Evolutionary conservation across 2,888 invertebrate species (phyloP).

Genomic region (Notodonta ziczac): DNA sequence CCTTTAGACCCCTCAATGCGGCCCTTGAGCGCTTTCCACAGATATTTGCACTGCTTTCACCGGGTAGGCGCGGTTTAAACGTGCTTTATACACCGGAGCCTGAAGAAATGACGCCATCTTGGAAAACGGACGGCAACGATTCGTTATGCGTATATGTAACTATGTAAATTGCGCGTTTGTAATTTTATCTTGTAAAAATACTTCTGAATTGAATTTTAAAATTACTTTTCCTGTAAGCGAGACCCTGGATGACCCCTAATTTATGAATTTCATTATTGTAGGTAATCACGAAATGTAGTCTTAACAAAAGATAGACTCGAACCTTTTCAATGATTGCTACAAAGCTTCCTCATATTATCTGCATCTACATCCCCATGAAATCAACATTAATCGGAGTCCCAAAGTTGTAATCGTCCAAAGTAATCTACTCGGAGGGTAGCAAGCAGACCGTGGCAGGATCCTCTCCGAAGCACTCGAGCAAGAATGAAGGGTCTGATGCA

Average conservation of each 20-base stretch:
- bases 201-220: too few species aligned
- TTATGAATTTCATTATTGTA: too few species aligned
- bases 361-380: neutral
- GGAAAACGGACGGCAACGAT: constrained; percentile 11
- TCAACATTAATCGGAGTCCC: neutral
- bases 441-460: constrained; percentile 29
- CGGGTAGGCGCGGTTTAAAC: constrained; percentile 34
- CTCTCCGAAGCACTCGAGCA: constrained; percentile 20
- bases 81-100: constrained; percentile 30
- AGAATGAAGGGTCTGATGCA: constrained; percentile 8
- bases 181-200: too few species aligned
- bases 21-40: constrained; percentile 37
- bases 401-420: constrained; percentile 23
- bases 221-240: too few species aligned
- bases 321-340: neutral
- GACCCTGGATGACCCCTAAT: too few species aligned
- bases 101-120: constrained; percentile 39
- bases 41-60: constrained; percentile 47
- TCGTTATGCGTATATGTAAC: neutral
- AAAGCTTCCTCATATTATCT: neutral
- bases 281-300: too few species aligned
- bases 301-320: too few species aligned
- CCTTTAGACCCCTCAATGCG: constrained; percentile 31
- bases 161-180: too few species aligned
- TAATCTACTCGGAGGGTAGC: constrained; percentile 28